These are phyloP conservation scores for Drosophila bocqueti DNA, from an alignment of 1,140 invertebrate species.

Conservation along the genomic window DNA sequence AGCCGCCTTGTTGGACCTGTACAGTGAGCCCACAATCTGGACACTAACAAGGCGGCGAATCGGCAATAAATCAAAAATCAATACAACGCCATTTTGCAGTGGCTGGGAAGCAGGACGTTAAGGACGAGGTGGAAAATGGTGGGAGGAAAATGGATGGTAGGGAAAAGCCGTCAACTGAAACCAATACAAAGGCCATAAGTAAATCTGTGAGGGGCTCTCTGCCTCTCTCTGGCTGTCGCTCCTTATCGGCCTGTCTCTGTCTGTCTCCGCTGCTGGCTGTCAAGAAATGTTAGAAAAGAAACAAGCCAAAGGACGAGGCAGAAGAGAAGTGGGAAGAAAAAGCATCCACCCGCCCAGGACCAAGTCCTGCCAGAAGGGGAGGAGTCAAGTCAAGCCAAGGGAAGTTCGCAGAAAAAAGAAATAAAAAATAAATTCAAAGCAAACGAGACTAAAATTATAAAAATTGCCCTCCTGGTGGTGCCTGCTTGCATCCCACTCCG, in stretches of 20 bases:
- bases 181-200: conserved; percentile 81
- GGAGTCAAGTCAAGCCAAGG: conserved; percentile 71
- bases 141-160: conserved; percentile 12
- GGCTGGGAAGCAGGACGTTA: conserved; percentile 7
- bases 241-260: conserved; percentile 15
- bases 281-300: conserved; percentile 73
- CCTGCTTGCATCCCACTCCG: conserved; percentile 16
- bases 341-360: conserved; percentile 56
- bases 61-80: conserved; percentile 77
- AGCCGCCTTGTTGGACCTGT: conserved; percentile 36
- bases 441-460: conserved; percentile 85
- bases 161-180: conserved; percentile 66
- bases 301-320: conserved; percentile 24
- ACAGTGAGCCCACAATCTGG: conserved; percentile 35
- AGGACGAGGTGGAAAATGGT: conserved; percentile 8
- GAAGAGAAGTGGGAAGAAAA: conserved; percentile 13
- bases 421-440: conserved; percentile 82
- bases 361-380: conserved; percentile 50
- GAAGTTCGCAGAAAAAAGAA: conserved; percentile 41
- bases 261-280: conserved; percentile 37
- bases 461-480: conserved; percentile 83
- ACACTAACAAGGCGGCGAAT: conserved; percentile 41
- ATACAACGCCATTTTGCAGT: conserved; percentile 76
- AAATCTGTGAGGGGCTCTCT: conserved; percentile 47
- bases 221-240: conserved; percentile 4